These are phyloP conservation scores for Pristionchus exspectatus DNA, from an alignment of 2,888 invertebrate genomes.

Conservation along the genomic window DNA sequence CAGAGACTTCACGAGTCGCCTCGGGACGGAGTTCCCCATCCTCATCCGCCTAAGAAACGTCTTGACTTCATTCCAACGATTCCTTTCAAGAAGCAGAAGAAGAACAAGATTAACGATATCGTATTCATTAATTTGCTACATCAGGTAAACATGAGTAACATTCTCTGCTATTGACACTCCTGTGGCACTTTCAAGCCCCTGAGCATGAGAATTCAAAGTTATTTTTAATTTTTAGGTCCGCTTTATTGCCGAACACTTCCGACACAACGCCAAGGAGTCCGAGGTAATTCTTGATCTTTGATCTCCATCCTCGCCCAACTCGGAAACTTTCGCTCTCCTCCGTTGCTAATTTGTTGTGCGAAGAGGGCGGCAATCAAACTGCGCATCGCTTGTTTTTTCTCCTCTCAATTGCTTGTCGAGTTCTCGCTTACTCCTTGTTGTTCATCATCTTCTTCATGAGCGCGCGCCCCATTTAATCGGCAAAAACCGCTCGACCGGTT, in stretches of 20 bases:
- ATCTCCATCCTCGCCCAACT: neutral
- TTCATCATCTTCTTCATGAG: neutral
- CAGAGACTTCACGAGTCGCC: slow-evolving; percentile 51
- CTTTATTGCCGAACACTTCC: slow-evolving; percentile 78
- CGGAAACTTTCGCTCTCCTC: neutral
- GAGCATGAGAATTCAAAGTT: no score
- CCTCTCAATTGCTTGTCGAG: slow-evolving; percentile 15
- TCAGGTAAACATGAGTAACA: slow-evolving; percentile 59
- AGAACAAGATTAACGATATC: slow-evolving; percentile 71
- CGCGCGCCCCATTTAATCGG: neutral
- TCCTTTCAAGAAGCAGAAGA: slow-evolving; percentile 63
- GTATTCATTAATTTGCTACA: slow-evolving; percentile 75
- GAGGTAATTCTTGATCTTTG: slow-evolving; percentile 65
- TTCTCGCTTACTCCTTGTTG: neutral
- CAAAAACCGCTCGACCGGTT: slow-evolving; percentile 20
- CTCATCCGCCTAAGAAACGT: neutral
- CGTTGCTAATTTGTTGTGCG: slow-evolving; percentile 15
- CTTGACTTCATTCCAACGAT: slow-evolving; percentile 62
- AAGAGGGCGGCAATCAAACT: neutral
- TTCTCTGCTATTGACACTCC: no score
- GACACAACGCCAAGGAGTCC: slow-evolving; percentile 74
- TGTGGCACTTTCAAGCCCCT: no score
- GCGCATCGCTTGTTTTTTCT: neutral
- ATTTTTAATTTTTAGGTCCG: slow-evolving; percentile 59
- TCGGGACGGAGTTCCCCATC: neutral